Base-by-base conservation (phyloP, 2,797 vertebrate species). In the Falco rusticolus region DNA sequence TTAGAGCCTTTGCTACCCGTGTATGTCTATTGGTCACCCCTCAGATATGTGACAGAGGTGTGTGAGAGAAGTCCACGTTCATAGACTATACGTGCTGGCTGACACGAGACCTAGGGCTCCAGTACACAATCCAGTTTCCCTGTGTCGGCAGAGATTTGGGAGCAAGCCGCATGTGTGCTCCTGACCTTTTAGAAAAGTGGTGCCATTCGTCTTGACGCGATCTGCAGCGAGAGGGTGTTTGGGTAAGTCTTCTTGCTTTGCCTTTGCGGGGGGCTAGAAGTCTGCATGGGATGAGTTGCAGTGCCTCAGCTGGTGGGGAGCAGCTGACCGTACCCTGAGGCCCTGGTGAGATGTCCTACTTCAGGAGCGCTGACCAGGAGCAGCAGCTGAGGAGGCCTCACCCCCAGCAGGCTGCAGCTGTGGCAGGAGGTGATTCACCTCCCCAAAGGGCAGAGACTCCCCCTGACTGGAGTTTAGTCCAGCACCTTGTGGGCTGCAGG, bases 341-440 rank as follows among this genome's bases (percentile, higher is more conserved):
- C 22, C 34, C 34, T 9, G 6, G 2, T 33, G n/a, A 75, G 24
- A 31, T 31, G n/a, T 33, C 85, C 72, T 0, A 37, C 37, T 22
- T 26, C n/a, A 26, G 8, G 45, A 57, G 45, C 0, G 0, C 33
- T 87, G 74, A 16, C 51, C 64, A n/a, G 0, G 0, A 61, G 63
- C 45, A 68, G 54, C 57, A 31, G 21, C 5, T 28, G 22, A 65
- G 33, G 39, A 60, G 6, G 56, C 2, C 63, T 45, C 0, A 0
- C 31, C 71, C 3, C 0, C 5, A 33, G 25, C 59, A 37, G 33
- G 15, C 4, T 1, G 26, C 16, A 16, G 11, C 48, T 59, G n/a
- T 25, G 10, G 51, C 68, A 43, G 69, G 25, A 60, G 61, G 12
- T 16, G 57, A 9, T 39, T 47, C 69, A 33, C 10, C 50, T 75